Evolutionary conservation across 2,113 vertebrate genomes (phyloP).

Genomic region (Cinclus mexicanus): DNA sequence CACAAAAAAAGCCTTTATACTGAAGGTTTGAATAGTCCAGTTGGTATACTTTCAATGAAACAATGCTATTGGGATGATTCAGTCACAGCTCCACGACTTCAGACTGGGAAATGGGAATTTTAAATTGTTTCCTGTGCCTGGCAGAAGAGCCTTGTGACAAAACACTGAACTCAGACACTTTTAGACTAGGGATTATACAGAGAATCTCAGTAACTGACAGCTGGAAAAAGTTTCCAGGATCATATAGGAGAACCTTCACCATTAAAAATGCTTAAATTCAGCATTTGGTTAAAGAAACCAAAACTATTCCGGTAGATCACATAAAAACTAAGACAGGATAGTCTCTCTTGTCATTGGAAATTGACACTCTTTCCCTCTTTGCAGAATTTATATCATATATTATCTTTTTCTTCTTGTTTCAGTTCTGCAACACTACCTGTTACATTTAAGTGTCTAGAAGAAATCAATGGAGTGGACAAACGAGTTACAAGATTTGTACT

Average conservation of each 20-base stretch:
- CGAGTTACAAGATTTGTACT: constrained; percentile 93
- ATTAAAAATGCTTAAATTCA: background rate
- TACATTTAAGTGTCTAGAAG: constrained; percentile 95
- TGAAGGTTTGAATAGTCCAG: background rate
- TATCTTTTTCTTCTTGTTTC: background rate
- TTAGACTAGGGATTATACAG: background rate
- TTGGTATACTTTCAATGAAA: background rate
- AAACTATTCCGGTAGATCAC: background rate
- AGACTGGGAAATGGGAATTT: fast-evolving
- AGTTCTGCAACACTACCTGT: constrained; percentile 95
- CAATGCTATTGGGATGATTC: background rate
- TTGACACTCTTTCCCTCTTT: fast-evolving
- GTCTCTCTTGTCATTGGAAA: background rate
- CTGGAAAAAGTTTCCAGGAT: background rate
- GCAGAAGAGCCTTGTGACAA: background rate
- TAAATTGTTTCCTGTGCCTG: background rate
- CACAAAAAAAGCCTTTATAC: background rate
- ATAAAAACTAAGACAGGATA: background rate
- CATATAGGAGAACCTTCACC: background rate
- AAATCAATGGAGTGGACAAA: constrained; percentile 93
- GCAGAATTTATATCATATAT: background rate
- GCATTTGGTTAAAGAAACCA: background rate
- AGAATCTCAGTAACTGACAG: background rate
- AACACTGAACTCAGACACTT: background rate
- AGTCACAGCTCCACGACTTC: background rate